Evolutionary conservation across 2,113 vertebrate genomes (phyloP), one percentile per base, ranked within the genome.

Genomic region (Spilogale gracilis): DNA sequence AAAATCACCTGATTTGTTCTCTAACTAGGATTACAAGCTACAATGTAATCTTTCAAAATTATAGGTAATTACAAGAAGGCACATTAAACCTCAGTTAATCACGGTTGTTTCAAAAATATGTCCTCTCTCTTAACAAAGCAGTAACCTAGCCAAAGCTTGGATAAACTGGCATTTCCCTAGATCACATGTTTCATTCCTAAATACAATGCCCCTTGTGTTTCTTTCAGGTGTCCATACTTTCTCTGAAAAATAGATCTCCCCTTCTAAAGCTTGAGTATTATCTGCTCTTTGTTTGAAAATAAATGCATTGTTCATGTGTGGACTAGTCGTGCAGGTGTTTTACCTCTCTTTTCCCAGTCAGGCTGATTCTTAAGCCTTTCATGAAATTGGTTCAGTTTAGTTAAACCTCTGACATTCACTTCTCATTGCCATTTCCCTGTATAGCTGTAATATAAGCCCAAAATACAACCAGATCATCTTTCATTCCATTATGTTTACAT

Each of bases 41-140:
- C 38, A 95, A 30, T 96, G 67, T 98, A 97, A 97, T 96, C 88
- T 98, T 95, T 23, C 97, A 89, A 98, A 97, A 98, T 98, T 97
- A 97, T 89, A 97, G 97, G 76, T 89, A 2, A 13, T 97, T 97
- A 76, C 79, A 96, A 97, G 97, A 97, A 96, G 20, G 90, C 60
- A 65, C 95, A 89, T 94, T 98, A 97, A 98, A 96, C 95, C 97
- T 87, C 94, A 97, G 50, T 92, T 98, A 97, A 96, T 97, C 97
- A 94, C 94, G 93, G 94, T 96, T 98, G 88, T 98, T 98, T 98
- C 96, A 96, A 98, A 98, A 98, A 91, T 89, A 97, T 95, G 94
- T 97, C 93, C 92, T 73, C 96, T 98, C 74, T 96, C 84, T 98
- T 96, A 97, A 98, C 92, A 98, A 94, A 95, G 21, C 6, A 95